Conservation (phyloP, 2,797 vertebrate genomes). For the Amazonetta brasiliensis region DNA sequence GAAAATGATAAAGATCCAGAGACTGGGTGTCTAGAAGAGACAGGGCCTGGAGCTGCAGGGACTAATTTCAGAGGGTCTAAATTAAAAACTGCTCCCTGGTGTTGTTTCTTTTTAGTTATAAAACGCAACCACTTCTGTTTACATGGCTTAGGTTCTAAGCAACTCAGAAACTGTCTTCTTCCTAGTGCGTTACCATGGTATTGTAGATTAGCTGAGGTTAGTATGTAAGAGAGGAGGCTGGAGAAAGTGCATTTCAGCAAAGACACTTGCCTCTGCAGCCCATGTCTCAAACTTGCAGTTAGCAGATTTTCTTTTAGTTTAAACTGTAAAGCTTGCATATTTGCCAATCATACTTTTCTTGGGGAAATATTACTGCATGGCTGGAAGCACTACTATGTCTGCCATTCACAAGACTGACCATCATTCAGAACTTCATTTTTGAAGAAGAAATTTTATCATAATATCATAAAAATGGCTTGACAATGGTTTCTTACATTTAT, state of each 20-base stretch:
- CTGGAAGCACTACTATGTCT: fast-evolving
- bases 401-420: not conserved
- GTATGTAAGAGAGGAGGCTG: not conserved
- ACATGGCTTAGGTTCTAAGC: constrained; percentile 29
- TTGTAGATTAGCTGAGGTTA: constrained; percentile 38
- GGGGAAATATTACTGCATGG: not conserved
- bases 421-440: not conserved
- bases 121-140: constrained; percentile 10
- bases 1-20: not conserved
- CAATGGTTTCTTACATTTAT: not conserved
- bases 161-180: constrained; percentile 26
- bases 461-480: not conserved
- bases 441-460: not conserved
- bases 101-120: not conserved
- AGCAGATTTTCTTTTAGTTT: not conserved
- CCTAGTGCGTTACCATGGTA: constrained; percentile 49
- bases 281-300: not conserved
- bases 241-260: constrained; percentile 21
- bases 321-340: not conserved
- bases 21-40: not conserved
- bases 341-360: not conserved
- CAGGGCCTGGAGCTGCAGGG: not conserved
- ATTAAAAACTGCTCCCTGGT: not conserved
- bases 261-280: not conserved
- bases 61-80: not conserved